These are phyloP conservation scores for Phortica variegata DNA, from an alignment of 1,140 invertebrate genomes.

Conservation along the genomic window DNA sequence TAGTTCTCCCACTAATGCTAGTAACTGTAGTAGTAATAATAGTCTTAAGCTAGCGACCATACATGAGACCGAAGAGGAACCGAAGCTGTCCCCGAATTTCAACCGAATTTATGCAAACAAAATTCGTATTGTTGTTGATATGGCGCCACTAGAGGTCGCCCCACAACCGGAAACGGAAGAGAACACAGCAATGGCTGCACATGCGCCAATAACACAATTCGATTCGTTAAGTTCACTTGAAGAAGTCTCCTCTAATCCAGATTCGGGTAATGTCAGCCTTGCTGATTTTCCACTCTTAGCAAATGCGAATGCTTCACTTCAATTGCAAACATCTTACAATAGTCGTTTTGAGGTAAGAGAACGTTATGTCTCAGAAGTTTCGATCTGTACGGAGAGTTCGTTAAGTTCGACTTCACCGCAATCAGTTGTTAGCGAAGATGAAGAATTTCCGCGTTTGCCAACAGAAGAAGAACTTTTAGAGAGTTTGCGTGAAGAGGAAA, in stretches of 20 bases:
- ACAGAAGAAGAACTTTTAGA: constrained; percentile 41
- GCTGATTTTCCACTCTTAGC: constrained; percentile 36
- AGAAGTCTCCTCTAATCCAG: constrained; percentile 49
- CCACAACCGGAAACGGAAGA: background rate
- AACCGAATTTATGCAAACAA: constrained; percentile 50
- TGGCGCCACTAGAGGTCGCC: background rate
- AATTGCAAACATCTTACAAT: constrained; percentile 35
- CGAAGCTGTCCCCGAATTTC: constrained; percentile 46
- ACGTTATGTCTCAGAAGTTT: constrained; percentile 37
- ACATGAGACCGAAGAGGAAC: constrained; percentile 14
- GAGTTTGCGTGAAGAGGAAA: constrained; percentile 33
- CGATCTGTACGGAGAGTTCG: constrained; percentile 25
- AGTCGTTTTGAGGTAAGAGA: constrained; percentile 44
- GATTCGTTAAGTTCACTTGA: constrained; percentile 49
- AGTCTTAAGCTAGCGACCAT: constrained; percentile 52
- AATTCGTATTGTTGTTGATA: constrained; percentile 39
- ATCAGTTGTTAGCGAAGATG: background rate
- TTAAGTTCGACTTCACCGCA: background rate
- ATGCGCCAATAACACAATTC: constrained; percentile 20
- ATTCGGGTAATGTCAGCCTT: constrained; percentile 52
- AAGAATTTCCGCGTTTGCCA: constrained; percentile 40
- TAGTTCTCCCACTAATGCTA: constrained; percentile 25
- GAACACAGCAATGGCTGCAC: background rate
- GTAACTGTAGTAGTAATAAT: constrained; percentile 40
- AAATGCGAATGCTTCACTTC: constrained; percentile 34